phyloP scores from a whole-genome alignment of 37 sponge, comb jelly and placozoan species.

The Spongia lamella region DNA sequence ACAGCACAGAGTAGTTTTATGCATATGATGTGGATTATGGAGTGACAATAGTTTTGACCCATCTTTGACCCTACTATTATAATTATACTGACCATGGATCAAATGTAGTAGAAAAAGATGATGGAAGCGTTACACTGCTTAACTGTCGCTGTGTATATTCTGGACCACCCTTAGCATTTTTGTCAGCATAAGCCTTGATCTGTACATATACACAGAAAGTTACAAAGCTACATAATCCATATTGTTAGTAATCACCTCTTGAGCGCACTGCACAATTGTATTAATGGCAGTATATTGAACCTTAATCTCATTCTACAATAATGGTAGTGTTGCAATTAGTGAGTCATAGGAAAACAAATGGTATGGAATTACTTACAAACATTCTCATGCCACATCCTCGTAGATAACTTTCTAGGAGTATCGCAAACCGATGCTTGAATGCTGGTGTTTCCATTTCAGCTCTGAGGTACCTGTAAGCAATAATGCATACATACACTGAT shows the following conservation, averaged over 20 bases:
- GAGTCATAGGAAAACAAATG: too few species aligned
- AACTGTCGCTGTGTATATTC: conserved; percentile 45
- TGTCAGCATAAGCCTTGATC: conserved; percentile 60
- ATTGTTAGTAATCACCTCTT: conserved; percentile 34
- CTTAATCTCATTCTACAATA: conserved; percentile 61
- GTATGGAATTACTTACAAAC: conserved; percentile 58
- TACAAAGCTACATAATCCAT: neutral
- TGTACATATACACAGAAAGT: conserved; percentile 7
- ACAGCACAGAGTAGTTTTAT: too few species aligned
- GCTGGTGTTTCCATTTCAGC: conserved; percentile 90
- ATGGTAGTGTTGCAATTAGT: neutral
- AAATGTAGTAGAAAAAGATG: conserved; percentile 64
- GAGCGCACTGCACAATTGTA: conserved; percentile 55
- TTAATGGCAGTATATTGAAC: conserved; percentile 65
- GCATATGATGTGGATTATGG: too few species aligned
- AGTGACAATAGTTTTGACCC: too few species aligned
- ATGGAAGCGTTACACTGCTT: conserved; percentile 29
- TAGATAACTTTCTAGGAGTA: conserved; percentile 87
- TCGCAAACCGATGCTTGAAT: conserved; percentile 83
- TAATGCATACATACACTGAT: neutral
- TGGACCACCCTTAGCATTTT: conserved; percentile 32
- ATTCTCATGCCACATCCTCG: conserved; percentile 82
- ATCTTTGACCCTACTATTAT: too few species aligned
- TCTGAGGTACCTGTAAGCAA: conserved; percentile 69
- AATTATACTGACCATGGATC: conserved; percentile 60